phyloP scores from a whole-genome alignment of 64 coral and sea anemone species.

The Montipora cactus region DNA sequence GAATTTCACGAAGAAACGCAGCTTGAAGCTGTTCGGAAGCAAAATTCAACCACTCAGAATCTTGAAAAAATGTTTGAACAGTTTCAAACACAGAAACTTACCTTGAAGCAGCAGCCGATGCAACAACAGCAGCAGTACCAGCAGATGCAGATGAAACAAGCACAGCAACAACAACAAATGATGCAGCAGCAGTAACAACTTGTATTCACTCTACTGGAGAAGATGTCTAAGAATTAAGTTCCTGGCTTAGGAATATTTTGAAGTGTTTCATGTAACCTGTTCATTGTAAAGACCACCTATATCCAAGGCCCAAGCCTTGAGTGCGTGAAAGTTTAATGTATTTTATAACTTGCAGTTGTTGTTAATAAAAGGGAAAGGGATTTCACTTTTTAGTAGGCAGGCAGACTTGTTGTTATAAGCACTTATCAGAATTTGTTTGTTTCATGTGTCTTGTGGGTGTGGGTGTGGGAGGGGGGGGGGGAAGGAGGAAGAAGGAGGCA shows the following conservation, averaged over 20 bases:
- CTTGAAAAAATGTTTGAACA: conserved; percentile 36
- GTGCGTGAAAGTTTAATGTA: too few species aligned
- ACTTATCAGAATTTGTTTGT: not conserved
- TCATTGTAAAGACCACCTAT: too few species aligned
- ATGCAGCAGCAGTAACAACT: conserved; percentile 40
- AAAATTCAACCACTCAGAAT: too few species aligned
- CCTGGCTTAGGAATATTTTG: too few species aligned
- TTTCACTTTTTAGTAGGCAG: not conserved
- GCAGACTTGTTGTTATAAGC: not conserved
- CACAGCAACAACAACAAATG: conserved; percentile 49
- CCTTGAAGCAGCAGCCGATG: not conserved
- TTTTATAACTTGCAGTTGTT: not conserved
- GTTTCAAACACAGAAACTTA: conserved; percentile 35
- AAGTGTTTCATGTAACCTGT: too few species aligned
- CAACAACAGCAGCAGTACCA: conserved; percentile 26
- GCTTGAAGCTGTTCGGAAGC: too few species aligned
- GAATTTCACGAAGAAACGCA: too few species aligned
- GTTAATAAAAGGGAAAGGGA: not conserved
- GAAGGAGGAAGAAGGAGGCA: not conserved
- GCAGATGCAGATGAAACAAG: not conserved
- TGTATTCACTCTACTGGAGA: conserved; percentile 19
- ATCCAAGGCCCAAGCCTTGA: too few species aligned
- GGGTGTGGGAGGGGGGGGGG: not conserved
- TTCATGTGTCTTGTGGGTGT: not conserved
- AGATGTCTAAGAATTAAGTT: not conserved